phyloP scores from a whole-genome alignment of 1,140 invertebrate genomes.

The Lasioglossum albipes region DNA sequence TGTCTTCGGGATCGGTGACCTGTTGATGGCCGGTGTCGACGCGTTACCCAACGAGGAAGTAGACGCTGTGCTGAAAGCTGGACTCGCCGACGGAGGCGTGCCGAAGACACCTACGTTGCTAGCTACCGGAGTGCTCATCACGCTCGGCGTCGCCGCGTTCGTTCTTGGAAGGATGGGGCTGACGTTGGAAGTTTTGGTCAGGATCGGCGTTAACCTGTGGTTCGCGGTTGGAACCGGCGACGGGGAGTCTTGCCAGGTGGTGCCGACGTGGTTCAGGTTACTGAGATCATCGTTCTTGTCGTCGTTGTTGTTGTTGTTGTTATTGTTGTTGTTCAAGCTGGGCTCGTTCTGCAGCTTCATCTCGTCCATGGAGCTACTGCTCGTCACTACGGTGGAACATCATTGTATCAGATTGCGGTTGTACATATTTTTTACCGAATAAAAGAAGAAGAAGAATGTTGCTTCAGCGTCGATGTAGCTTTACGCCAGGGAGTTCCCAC shows the following conservation, averaged over 20 bases:
- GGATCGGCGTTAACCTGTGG: constrained; percentile 77
- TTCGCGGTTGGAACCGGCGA: constrained; percentile 68
- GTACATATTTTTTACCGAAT: no score
- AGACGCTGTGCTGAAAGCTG: constrained; percentile 77
- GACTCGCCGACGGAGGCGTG: constrained; percentile 75
- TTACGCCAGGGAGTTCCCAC: no score
- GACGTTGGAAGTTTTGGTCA: constrained; percentile 72
- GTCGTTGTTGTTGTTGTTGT: constrained; percentile 67
- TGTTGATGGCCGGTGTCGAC: constrained; percentile 74
- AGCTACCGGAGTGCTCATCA: constrained; percentile 66
- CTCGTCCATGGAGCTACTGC: constrained; percentile 75
- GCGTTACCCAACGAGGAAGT: constrained; percentile 74
- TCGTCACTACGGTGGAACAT: constrained; percentile 68
- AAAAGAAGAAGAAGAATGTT: no score
- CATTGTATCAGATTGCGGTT: background rate
- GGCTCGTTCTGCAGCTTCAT: constrained; percentile 73
- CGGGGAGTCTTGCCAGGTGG: constrained; percentile 70
- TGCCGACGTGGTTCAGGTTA: constrained; percentile 53
- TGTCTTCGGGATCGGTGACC: constrained; percentile 72
- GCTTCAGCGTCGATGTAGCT: no score
- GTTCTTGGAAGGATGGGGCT: constrained; percentile 72
- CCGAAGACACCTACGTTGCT: constrained; percentile 65
- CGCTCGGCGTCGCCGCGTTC: constrained; percentile 54
- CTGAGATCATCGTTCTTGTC: constrained; percentile 52
- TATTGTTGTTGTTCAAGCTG: constrained; percentile 67